Base-by-base conservation (phyloP, 2,113 vertebrate species). In the Halichoerus grypus region DNA sequence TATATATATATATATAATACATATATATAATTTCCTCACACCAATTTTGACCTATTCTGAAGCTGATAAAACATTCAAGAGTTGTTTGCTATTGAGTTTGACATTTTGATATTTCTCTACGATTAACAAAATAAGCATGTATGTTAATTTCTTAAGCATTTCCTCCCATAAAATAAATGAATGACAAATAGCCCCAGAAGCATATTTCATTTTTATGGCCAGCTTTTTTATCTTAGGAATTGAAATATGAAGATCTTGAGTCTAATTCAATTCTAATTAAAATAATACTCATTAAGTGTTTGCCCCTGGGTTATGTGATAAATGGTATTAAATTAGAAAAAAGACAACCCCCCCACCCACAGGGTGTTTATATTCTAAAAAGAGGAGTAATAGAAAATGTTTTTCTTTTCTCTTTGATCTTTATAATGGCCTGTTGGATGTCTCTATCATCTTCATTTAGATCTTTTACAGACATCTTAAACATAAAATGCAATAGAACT, bases 181-280 rank as follows among this genome's bases (percentile, higher is more conserved):
- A 67, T 93, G 84, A 93, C n/a, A 96, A 81, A 71, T 82, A 90
- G 28, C 28, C 59, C 46, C 16, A 88, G 49, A 94, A 96, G 19
- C 46, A 82, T 77, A 82, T 82, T 97, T 95, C 69, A 91, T 96
- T 94, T 95, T 77, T 72, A 91, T 89, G 65, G 36, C 46, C 49
- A 95, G 39, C 5, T 33, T 95, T 94, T 97, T 91, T 49, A 81
- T 72, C 65, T 71, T 86, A 42, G 46, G 49, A 91, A 91, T 94
- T 97, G 65, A 97, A 96, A 97, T 92, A 85, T 93, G 84, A 96
- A 42, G 19, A 82, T 95, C 76, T 91, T 94, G 57, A 85, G 31
- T 96, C 59, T 91, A 95, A 97, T 91, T 93, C 77, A 96, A 81
- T 96, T 97, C 93, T 85, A 92, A 95, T 97, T 97, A 93, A 94